phyloP scores from a whole-genome alignment of 2,888 invertebrate genomes.

The Epinotia demarniana region DNA sequence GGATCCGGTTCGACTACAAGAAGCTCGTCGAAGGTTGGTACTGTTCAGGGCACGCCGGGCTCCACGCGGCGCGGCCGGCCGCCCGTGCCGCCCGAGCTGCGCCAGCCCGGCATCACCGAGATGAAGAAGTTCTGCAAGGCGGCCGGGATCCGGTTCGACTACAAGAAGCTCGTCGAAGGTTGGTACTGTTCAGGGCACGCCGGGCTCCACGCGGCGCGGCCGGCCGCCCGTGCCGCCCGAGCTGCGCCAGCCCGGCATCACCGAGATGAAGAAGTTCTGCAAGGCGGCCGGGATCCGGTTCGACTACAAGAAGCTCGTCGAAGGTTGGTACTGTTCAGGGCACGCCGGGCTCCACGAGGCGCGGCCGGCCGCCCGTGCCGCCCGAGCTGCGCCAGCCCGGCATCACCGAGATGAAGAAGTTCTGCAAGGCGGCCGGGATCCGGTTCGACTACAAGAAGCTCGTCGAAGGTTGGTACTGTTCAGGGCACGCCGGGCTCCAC shows the following conservation, averaged over 20 bases:
- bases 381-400: conserved; percentile 77
- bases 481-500: too few relatives aligned
- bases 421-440: conserved; percentile 81
- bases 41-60: conserved; percentile 58
- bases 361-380: conserved; percentile 78
- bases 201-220: too few relatives aligned
- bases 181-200: background rate
- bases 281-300: too few relatives aligned
- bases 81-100: conserved; percentile 76
- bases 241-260: too few relatives aligned
- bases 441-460: conserved; percentile 81
- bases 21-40: too few relatives aligned
- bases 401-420: conserved; percentile 81
- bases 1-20: too few relatives aligned
- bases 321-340: too few relatives aligned
- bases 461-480: conserved; percentile 67
- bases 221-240: too few relatives aligned
- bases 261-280: too few relatives aligned
- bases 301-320: too few relatives aligned
- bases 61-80: conserved; percentile 69
- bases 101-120: conserved; percentile 79
- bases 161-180: conserved; percentile 81
- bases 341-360: conserved; percentile 57
- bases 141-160: conserved; percentile 80
- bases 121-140: conserved; percentile 83